Evolutionary conservation across 2,888 invertebrate species (phyloP).

Genomic region (Drosophila paranaensis): DNA sequence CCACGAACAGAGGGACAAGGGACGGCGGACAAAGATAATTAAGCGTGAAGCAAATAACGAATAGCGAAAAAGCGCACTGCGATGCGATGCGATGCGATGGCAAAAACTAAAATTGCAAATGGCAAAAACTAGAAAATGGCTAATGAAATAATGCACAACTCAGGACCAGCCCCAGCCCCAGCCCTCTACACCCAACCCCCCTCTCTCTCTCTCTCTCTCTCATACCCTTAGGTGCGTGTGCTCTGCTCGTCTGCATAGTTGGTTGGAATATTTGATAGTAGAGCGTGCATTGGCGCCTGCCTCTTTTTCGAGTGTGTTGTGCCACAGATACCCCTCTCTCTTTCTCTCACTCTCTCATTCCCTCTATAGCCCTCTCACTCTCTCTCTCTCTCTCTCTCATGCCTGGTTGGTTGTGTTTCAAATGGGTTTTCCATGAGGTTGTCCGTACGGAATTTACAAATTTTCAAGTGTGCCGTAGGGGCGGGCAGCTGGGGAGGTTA

Average conservation of each 20-base stretch:
- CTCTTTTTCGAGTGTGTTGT: slow-evolving; percentile 2
- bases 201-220: too few relatives aligned
- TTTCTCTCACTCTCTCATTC: not conserved
- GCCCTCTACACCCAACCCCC: not conserved
- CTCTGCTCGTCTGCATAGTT: slow-evolving; percentile 30
- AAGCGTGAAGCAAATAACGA: slow-evolving; percentile 36
- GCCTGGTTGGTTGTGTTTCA: slow-evolving; percentile 14
- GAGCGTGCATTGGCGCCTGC: not conserved
- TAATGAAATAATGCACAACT: slow-evolving; percentile 50
- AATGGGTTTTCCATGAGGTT: slow-evolving; percentile 29
- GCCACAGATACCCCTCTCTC: too few relatives aligned
- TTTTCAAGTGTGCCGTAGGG: slow-evolving; percentile 1
- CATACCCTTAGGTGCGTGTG: not conserved
- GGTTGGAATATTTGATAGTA: slow-evolving; percentile 19
- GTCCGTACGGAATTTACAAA: slow-evolving; percentile 6
- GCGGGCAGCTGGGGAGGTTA: not conserved
- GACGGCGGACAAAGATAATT: slow-evolving; percentile 48
- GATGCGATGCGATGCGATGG: slow-evolving; percentile 24
- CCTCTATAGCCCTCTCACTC: not conserved
- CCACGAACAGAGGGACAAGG: slow-evolving; percentile 11
- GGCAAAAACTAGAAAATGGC: slow-evolving; percentile 36
- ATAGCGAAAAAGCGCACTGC: slow-evolving; percentile 18
- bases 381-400: not conserved
- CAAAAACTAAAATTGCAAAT: slow-evolving; percentile 41
- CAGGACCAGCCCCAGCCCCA: not conserved